Conservation (phyloP, 1,140 invertebrate genomes). For the Habropoda laboriosa region DNA sequence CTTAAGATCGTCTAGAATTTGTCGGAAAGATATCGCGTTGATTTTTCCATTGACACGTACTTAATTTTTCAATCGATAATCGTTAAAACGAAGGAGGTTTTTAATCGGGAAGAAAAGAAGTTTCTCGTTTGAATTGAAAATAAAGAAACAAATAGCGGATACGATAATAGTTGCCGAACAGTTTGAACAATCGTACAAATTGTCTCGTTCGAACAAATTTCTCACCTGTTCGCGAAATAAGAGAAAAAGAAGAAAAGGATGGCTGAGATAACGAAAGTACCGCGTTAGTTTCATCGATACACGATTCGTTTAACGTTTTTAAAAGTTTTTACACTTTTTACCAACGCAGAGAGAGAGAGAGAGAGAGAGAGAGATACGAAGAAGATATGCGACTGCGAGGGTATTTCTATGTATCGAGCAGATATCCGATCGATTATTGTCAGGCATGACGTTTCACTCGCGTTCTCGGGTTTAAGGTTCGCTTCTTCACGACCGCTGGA, state of each 20-base stretch:
- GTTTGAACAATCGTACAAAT: no score
- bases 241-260: no score
- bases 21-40: slow-evolving; percentile 14
- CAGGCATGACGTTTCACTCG: slow-evolving; percentile 59
- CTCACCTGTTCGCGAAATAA: no score
- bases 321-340: neutral
- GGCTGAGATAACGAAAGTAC: neutral
- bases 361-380: neutral
- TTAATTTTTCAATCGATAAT: no score
- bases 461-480: slow-evolving; percentile 57
- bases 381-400: neutral
- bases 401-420: slow-evolving; percentile 24
- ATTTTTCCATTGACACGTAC: no score
- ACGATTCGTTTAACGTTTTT: neutral
- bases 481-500: slow-evolving; percentile 55
- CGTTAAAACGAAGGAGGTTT: no score
- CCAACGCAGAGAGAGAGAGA: neutral
- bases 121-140: neutral
- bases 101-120: no score
- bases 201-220: no score
- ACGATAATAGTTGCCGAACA: no score
- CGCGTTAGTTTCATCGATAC: neutral
- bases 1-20: slow-evolving; percentile 38
- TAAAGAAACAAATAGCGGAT: no score
- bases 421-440: slow-evolving; percentile 54